Percentiles rank a stretch among this genome's conserved stretches.
These are phyloP conservation scores for Pao palembangensis DNA, from an alignment of 2,113 vertebrate genomes.

Conservation along the genomic window DNA sequence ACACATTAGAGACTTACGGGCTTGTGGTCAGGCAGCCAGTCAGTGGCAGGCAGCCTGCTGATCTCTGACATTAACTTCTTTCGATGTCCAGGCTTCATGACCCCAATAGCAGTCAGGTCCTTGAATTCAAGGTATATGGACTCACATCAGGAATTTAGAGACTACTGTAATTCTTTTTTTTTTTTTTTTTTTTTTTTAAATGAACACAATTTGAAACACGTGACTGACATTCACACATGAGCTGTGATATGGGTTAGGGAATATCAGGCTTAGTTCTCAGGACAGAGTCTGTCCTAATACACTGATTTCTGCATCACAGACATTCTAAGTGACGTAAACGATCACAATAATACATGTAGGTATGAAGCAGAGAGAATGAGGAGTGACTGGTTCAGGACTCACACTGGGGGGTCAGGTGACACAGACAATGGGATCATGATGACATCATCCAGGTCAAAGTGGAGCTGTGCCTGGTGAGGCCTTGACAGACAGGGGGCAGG, in stretches of 20 bases:
- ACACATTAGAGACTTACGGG: slow-evolving; percentile 79
- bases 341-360: slow-evolving; percentile 11
- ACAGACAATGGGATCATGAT: slow-evolving; percentile 66
- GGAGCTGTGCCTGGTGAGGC: slow-evolving; percentile 45
- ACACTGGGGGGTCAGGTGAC: slow-evolving; percentile 64
- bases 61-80: slow-evolving; percentile 96
- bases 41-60: slow-evolving; percentile 83
- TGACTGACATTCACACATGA: slow-evolving; percentile 24
- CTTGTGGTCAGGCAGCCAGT: slow-evolving; percentile 93
- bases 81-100: slow-evolving; percentile 95
- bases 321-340: background rate
- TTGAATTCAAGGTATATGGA: slow-evolving; percentile 62
- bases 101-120: slow-evolving; percentile 95
- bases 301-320: slow-evolving; percentile 39
- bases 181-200: slow-evolving; percentile 3
- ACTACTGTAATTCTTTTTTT: slow-evolving; percentile 7
- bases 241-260: slow-evolving; percentile 20
- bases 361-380: slow-evolving; percentile 55
- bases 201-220: slow-evolving; percentile 16
- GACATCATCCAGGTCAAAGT: slow-evolving; percentile 63
- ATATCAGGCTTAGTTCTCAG: slow-evolving; percentile 31
- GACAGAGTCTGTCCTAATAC: slow-evolving; percentile 23
- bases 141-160: slow-evolving; percentile 12
- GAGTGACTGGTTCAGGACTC: slow-evolving; percentile 59
- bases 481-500: slow-evolving; percentile 55